Evolutionary conservation across 2,113 vertebrate species (phyloP), one percentile per base, ranked within the genome.

Genomic region (Nothoprocta perdicaria): DNA sequence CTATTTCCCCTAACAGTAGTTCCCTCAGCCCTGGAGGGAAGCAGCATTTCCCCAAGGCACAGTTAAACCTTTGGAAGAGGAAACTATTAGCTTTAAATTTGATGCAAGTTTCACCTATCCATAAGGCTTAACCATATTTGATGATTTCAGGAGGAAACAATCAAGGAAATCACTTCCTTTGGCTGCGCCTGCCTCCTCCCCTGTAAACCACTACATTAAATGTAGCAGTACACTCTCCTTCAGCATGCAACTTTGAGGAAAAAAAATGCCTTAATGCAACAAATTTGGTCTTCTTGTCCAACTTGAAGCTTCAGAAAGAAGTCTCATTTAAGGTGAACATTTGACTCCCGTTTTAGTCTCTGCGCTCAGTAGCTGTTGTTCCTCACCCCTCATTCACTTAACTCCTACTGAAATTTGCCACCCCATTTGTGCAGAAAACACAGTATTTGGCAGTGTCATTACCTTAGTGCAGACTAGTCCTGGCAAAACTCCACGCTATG

Each of bases 61-160:
- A 61, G 52, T 74, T 74, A 89, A 60, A 48, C 9, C n/a, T 86
- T 89, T 74, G 48, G 46, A 88, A 53, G 60, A 79, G 48, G 73
- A 92, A 89, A 71, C 29, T 31, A 73, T 91, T 82, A 78, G 72
- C n/a, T 86, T 78, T 81, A 58, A 53, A 77, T 62, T 78, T 68
- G 41, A 14, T 73, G 43, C 63, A 53, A 52, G 38, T 60, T 63
- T 86, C 38, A 85, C 35, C 21, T 57, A 24, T 66, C 66, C 50
- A 41, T 35, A 52, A 77, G n/a, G 27, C 21, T 62, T 46, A 78
- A 45, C 35, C 38, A 7, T 13, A 57, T 9, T 26, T 40, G n/a
- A 35, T 19, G 19, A 61, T 52, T 71, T 61, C 21, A 80, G 57
- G 11, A 53, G 75, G 68, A 52, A 80, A 68, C 0, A 52, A 29